phyloP scores from a whole-genome alignment of 2,113 vertebrate species.

The Melanerpes aurifrons region DNA sequence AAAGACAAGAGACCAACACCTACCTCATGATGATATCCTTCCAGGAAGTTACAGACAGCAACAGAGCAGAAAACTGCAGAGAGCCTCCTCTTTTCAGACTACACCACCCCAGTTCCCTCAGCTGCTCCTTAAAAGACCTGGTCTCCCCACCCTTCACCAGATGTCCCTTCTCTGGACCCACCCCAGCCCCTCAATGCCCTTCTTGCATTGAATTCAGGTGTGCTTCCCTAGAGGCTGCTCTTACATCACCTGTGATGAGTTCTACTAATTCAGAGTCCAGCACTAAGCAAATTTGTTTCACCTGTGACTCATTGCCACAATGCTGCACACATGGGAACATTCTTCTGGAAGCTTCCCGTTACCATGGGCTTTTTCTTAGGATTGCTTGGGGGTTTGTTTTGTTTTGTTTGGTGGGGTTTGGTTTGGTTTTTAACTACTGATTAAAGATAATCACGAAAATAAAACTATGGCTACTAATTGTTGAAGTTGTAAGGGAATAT shows the following conservation, averaged over 20 bases:
- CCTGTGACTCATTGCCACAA: not conserved
- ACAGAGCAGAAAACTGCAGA: too few species aligned
- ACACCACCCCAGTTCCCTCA: too few species aligned
- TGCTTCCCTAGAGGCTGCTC: not conserved
- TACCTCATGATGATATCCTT: too few species aligned
- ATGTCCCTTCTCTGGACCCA: too few species aligned
- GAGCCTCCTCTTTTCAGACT: too few species aligned
- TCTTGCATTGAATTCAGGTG: not conserved
- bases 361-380: not conserved
- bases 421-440: not conserved
- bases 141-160: too few species aligned
- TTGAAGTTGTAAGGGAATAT: slow-evolving; percentile 58
- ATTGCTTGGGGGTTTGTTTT: not conserved
- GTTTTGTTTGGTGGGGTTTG: too few species aligned
- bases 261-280: not conserved
- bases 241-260: not conserved
- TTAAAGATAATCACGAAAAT: not conserved
- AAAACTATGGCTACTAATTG: slow-evolving; percentile 64
- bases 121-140: too few species aligned
- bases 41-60: too few species aligned
- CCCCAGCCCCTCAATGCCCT: too few species aligned
- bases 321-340: rapidly evolving
- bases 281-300: not conserved
- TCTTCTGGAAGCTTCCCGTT: slow-evolving; percentile 39
- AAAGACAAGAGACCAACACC: too few species aligned